These are phyloP conservation scores for Luidia sarsii DNA, from an alignment of 53 echinoderm and acorn worm species.

Conservation along the genomic window DNA sequence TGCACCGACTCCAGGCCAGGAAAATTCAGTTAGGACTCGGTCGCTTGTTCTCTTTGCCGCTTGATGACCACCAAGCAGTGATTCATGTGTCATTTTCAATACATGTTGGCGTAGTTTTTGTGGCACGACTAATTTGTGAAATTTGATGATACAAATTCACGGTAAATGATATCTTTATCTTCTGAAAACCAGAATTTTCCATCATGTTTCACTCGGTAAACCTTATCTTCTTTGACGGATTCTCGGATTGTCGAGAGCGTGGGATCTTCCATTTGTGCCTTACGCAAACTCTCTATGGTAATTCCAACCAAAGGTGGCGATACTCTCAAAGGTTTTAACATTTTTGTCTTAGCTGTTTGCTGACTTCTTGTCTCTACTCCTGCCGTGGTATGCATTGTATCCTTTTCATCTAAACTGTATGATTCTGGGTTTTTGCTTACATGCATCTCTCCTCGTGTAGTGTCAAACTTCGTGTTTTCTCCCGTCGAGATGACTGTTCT, in stretches of 20 bases:
- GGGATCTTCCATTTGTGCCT: background rate
- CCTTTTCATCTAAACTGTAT: too few relatives aligned
- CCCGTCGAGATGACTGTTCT: background rate
- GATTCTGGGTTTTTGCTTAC: background rate
- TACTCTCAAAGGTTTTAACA: slow-evolving; percentile 4
- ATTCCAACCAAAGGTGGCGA: background rate
- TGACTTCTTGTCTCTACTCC: slow-evolving; percentile 32
- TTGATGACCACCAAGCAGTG: slow-evolving; percentile 25
- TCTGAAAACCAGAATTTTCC: background rate
- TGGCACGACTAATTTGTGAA: slow-evolving; percentile 20
- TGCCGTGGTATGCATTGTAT: background rate
- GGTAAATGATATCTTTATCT: background rate
- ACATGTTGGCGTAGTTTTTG: background rate
- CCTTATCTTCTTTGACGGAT: background rate
- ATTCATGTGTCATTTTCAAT: slow-evolving; percentile 15
- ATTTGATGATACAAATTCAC: slow-evolving; percentile 13
- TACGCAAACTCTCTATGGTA: background rate
- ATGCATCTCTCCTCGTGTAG: background rate
- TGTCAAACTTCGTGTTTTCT: background rate
- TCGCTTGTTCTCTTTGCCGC: slow-evolving; percentile 19
- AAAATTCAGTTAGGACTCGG: slow-evolving; percentile 17
- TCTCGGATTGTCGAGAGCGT: background rate
- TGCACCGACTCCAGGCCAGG: slow-evolving; percentile 21
- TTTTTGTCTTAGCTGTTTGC: slow-evolving; percentile 5
- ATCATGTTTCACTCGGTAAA: background rate